These are phyloP conservation scores for Cassiopea xamachana DNA, from an alignment of 30 jellyfish, hydroid and myxozoan species.

Conservation along the genomic window DNA sequence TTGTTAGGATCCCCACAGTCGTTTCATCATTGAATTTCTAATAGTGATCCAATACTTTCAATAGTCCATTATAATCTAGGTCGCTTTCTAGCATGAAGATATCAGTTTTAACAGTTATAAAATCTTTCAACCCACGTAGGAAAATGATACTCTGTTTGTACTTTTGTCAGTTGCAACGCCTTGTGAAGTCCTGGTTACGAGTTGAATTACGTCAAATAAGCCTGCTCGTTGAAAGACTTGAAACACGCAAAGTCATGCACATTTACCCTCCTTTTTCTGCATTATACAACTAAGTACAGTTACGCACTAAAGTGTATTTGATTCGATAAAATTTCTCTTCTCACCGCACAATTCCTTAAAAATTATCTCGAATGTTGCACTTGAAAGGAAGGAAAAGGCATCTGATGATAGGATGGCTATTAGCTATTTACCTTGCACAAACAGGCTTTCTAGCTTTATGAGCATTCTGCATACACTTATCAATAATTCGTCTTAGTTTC, in stretches of 20 bases:
- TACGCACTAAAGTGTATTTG: too few relatives aligned
- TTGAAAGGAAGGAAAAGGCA: too few relatives aligned
- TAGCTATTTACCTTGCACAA: too few relatives aligned
- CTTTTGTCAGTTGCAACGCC: conserved; percentile 25
- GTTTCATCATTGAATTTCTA: background rate
- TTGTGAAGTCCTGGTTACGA: background rate
- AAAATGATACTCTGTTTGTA: conserved; percentile 44
- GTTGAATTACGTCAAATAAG: conserved; percentile 13
- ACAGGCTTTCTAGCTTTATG: too few relatives aligned
- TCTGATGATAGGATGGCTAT: too few relatives aligned
- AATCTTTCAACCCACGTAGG: conserved; percentile 41
- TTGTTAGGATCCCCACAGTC: background rate
- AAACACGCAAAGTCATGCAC: conserved; percentile 25
- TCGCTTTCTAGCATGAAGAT: conserved; percentile 4
- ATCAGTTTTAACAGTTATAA: conserved; percentile 47
- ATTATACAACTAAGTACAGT: too few relatives aligned
- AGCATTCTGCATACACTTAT: too few relatives aligned
- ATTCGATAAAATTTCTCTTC: too few relatives aligned
- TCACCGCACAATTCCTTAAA: too few relatives aligned
- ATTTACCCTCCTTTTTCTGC: background rate
- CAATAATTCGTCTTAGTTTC: too few relatives aligned
- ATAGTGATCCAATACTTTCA: background rate
- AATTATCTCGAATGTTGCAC: too few relatives aligned
- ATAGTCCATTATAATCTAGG: background rate
- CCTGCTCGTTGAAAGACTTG: conserved; percentile 38